Conservation (phyloP, 1,140 invertebrate species). For the Achatina immaculata region DNA sequence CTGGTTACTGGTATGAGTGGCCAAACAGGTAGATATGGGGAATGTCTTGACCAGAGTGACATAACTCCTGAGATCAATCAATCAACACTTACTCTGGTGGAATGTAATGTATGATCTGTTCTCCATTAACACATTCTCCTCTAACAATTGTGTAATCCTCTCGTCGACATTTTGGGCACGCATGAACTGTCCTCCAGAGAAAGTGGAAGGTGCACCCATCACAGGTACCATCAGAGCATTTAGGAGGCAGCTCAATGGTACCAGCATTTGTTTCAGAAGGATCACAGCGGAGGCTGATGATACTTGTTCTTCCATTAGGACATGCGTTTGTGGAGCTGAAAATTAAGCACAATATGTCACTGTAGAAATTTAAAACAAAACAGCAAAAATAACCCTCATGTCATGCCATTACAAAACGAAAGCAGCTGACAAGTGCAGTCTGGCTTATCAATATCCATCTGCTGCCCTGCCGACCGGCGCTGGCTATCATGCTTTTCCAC, state of each 20-base stretch:
- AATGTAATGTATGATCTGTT: constrained; percentile 75
- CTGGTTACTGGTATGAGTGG: too few species aligned
- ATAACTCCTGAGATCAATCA: too few species aligned
- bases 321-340: constrained; percentile 74
- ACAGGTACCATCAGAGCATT: constrained; percentile 78
- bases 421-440: neutral
- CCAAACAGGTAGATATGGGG: too few species aligned
- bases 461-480: too few species aligned
- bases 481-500: too few species aligned
- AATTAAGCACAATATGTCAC: constrained; percentile 24
- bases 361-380: too few species aligned
- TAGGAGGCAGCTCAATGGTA: constrained; percentile 71
- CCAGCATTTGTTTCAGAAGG: constrained; percentile 68
- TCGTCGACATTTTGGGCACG: constrained; percentile 74
- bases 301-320: constrained; percentile 73
- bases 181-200: constrained; percentile 73
- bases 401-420: neutral
- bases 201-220: constrained; percentile 78
- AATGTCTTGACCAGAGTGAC: too few species aligned
- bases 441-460: too few species aligned
- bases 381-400: neutral
- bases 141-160: constrained; percentile 72
- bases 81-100: constrained; percentile 72
- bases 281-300: constrained; percentile 72
- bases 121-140: constrained; percentile 75